Evolutionary conservation across 35 echinoderm and acorn worm species (phyloP), one percentile per base, ranked within the genome.

Genomic region (Heliocidaris tuberculata): DNA sequence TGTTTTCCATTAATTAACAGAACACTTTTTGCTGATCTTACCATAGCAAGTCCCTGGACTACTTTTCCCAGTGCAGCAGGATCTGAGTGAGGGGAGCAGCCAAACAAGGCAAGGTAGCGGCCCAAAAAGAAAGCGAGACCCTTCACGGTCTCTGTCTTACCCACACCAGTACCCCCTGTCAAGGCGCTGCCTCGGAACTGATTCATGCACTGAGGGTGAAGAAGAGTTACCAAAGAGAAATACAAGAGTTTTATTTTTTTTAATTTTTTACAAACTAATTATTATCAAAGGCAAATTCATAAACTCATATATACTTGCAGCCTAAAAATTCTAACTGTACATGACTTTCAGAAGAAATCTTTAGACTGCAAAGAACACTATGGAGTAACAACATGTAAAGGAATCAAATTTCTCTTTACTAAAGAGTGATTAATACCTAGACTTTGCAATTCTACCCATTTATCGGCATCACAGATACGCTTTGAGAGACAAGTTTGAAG

Each of bases 61-160:
- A 99, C 96, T 71, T 99, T 97, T 29, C 98, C 97, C 50, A 99
- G 88, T 60, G 94, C 97, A 6, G 88, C 50, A 42, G 98, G 93
- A 96, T 99, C 98, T 91, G 96, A 95, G 24, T 97, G 93, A 6
- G 97, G 91, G n/a, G 98, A 99, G 94, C 98, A 99, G 30, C 96
- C 97, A 96, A 99, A 99, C 85, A 99, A 61, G 86, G 98, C 98
- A 49, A 99, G 85, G 94, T 96, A 99, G n/a, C 95, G 95, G 13
- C 98, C 98, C 13, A 99, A 95, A 8, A 95, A 93, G 96, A 96
- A 97, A 31, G 98, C 98, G 48, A 99, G 93, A 31, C 98, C 98
- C 60, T 99, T 99, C 49, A 95, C 96, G 0, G 98, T 99, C 93
- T 99, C 98, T 54, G 98, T 99, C 93, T 99, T 99, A 48, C 98